phyloP scores from a whole-genome alignment of 1,140 invertebrate genomes.

The Caenorhabditis brenneri region DNA sequence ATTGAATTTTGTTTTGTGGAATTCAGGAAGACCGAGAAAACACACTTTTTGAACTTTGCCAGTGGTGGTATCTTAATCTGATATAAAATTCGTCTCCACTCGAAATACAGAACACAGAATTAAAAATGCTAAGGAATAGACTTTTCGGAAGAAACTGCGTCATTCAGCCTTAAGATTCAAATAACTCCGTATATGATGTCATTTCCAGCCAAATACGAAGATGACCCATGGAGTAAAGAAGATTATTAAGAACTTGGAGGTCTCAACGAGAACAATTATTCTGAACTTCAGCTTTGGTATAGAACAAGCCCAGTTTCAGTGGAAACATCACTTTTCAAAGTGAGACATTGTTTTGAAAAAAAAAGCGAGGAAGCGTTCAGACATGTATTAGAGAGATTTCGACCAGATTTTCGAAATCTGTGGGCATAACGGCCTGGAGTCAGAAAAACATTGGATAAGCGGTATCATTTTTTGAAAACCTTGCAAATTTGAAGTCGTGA shows the following conservation, averaged over 20 bases:
- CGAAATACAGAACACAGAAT: neutral
- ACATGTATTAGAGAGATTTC: no score
- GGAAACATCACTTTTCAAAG: no score
- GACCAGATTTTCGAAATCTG: no score
- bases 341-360: neutral
- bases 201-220: neutral
- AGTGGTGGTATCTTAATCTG: neutral
- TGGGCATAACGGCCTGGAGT: no score
- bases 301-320: neutral
- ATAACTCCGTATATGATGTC: neutral
- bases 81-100: neutral
- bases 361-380: neutral
- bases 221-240: neutral
- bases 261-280: neutral
- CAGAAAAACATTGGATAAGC: no score
- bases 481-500: no score
- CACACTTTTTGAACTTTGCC: neutral
- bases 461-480: no score
- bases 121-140: neutral
- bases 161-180: constrained; percentile 1
- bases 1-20: neutral
- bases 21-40: neutral
- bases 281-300: neutral
- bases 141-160: neutral
- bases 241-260: constrained; percentile 21